These are phyloP conservation scores for Sitophilus oryzae DNA, from an alignment of 1,140 invertebrate species.

Conservation along the genomic window DNA sequence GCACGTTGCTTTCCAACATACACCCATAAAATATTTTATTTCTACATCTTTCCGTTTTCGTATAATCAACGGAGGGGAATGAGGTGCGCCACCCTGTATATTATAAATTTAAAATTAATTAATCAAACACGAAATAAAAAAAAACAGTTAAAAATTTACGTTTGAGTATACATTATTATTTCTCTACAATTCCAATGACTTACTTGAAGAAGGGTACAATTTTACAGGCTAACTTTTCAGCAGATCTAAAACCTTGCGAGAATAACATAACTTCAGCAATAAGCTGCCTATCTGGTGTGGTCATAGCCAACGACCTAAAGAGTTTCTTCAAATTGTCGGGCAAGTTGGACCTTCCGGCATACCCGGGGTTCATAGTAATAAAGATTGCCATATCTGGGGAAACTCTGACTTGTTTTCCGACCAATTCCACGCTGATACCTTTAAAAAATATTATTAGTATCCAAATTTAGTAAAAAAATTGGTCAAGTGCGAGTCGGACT, in stretches of 20 bases:
- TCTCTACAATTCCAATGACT: no score
- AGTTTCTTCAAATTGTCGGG: slow-evolving; percentile 99
- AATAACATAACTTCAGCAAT: slow-evolving; percentile 99
- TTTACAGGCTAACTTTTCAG: slow-evolving; percentile 96
- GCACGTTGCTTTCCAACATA: no score
- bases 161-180: no score
- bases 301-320: slow-evolving; percentile 98
- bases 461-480: no score
- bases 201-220: slow-evolving; percentile 99
- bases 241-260: slow-evolving; percentile 96
- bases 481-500: no score
- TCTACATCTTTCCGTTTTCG: no score
- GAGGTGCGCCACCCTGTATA: no score
- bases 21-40: no score
- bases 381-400: slow-evolving; percentile 99
- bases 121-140: no score
- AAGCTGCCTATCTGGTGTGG: slow-evolving; percentile 93
- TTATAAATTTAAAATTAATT: no score
- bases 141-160: no score
- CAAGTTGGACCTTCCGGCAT: slow-evolving; percentile 96
- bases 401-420: slow-evolving; percentile 95
- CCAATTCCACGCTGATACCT: slow-evolving; percentile 84
- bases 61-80: no score
- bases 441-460: slow-evolving; percentile 5
- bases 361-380: slow-evolving; percentile 99